These are phyloP conservation scores for Orussus abietinus DNA, from an alignment of 1,140 invertebrate species.

Conservation along the genomic window DNA sequence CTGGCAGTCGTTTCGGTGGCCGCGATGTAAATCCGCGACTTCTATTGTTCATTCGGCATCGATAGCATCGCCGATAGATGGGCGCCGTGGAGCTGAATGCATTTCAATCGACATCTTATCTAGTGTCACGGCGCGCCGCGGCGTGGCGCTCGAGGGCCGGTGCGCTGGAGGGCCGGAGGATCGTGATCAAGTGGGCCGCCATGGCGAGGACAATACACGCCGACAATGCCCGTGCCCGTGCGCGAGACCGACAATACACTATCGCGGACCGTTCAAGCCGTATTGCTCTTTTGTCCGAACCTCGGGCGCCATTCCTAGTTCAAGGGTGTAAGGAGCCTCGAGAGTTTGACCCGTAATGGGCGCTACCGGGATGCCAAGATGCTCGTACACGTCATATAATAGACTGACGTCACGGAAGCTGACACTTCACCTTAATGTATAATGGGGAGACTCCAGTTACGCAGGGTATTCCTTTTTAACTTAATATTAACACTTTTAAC, in stretches of 20 bases:
- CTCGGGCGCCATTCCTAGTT: background rate
- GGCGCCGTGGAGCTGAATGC: background rate
- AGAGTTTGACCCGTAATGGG: slow-evolving; percentile 29
- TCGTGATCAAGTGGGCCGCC: slow-evolving; percentile 34
- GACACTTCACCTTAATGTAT: background rate
- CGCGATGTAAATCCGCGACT: background rate
- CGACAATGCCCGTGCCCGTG: no score
- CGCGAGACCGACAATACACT: slow-evolving; percentile 48
- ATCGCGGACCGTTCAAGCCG: slow-evolving; percentile 22
- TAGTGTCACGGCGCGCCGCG: slow-evolving; percentile 15
- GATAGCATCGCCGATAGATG: no score
- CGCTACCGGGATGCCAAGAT: slow-evolving; percentile 4
- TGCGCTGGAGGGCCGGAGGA: slow-evolving; percentile 31
- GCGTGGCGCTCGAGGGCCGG: slow-evolving; percentile 18
- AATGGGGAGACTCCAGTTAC: background rate
- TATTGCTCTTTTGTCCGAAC: slow-evolving; percentile 45
- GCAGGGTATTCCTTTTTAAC: no score
- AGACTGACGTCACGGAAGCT: background rate
- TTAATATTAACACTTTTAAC: no score
- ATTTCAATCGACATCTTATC: slow-evolving; percentile 31
- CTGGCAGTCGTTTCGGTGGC: no score
- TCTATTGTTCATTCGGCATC: no score
- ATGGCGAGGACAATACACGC: slow-evolving; percentile 17
- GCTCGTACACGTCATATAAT: background rate
- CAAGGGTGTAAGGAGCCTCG: slow-evolving; percentile 33